Evolutionary conservation across 2,888 invertebrate species (phyloP).

Genomic region (Rhagonycha fulva): DNA sequence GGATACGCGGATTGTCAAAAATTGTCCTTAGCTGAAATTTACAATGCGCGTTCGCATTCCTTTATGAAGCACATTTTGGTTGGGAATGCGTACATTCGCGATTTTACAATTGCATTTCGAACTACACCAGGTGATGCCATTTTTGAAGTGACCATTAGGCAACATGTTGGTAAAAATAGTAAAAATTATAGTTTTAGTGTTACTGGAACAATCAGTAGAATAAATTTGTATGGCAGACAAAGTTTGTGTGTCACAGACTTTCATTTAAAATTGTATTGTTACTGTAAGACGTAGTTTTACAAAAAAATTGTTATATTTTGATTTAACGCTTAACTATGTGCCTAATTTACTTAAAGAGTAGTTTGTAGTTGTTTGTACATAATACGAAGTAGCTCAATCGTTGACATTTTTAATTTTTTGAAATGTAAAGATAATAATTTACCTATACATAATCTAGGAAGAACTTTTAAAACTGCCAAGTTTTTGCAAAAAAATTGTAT

Average conservation of each 20-base stretch:
- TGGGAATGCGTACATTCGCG: constrained; percentile 57
- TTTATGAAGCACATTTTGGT: constrained; percentile 51
- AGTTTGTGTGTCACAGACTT: constrained; percentile 77
- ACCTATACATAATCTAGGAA: background rate
- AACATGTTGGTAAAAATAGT: constrained; percentile 39
- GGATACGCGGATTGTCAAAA: constrained; percentile 68
- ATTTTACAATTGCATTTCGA: constrained; percentile 67
- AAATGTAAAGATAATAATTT: background rate
- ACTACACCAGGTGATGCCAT: constrained; percentile 71
- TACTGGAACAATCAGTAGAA: constrained; percentile 75
- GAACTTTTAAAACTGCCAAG: background rate
- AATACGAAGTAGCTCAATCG: background rate
- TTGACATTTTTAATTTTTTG: background rate
- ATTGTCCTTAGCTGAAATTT: constrained; percentile 64
- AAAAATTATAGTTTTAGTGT: constrained; percentile 56
- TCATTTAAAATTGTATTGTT: constrained; percentile 61
- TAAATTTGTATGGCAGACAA: constrained; percentile 81
- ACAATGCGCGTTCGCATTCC: constrained; percentile 69
- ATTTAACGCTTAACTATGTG: background rate
- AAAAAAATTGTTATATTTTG: background rate
- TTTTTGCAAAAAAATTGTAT: background rate
- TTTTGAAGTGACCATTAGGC: constrained; percentile 79
- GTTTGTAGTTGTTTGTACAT: background rate
- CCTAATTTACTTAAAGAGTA: background rate
- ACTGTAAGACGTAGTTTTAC: constrained; percentile 12